These are phyloP conservation scores for Myopa tessellatipennis DNA, from an alignment of 2,888 invertebrate species.

Conservation along the genomic window DNA sequence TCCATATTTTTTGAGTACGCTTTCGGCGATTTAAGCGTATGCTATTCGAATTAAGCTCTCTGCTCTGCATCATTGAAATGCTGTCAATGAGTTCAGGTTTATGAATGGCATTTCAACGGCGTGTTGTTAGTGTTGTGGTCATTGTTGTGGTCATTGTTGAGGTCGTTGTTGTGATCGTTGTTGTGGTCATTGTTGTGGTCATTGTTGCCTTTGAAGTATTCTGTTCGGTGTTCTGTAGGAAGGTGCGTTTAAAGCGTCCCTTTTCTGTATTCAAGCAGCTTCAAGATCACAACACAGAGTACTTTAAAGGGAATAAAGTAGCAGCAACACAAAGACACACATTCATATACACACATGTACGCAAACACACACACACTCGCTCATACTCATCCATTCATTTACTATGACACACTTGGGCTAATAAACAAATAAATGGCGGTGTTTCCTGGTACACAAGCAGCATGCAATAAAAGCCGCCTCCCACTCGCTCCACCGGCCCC, in stretches of 20 bases:
- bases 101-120: conserved; percentile 7
- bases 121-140: conserved; percentile 4
- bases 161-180: neutral
- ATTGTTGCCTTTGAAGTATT: neutral
- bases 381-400: neutral
- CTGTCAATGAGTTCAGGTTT: conserved; percentile 15
- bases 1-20: conserved; percentile 10
- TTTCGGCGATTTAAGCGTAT: conserved; percentile 24
- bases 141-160: neutral
- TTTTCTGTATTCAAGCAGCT: neutral
- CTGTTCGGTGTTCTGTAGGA: neutral
- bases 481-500: neutral
- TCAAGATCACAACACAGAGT: neutral
- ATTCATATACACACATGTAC: too few relatives aligned
- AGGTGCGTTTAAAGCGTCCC: too few relatives aligned
- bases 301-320: neutral
- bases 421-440: conserved; percentile 31
- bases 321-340: neutral
- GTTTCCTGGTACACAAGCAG: conserved; percentile 17
- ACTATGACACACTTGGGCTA: conserved; percentile 14
- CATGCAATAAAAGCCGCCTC: conserved; percentile 26
- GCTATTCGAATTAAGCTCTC: conserved; percentile 20
- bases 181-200: neutral
- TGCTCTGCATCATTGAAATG: conserved; percentile 14
- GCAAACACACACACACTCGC: neutral